These are phyloP conservation scores for Meteorus colon DNA, from an alignment of 2,888 invertebrate species.

Conservation along the genomic window DNA sequence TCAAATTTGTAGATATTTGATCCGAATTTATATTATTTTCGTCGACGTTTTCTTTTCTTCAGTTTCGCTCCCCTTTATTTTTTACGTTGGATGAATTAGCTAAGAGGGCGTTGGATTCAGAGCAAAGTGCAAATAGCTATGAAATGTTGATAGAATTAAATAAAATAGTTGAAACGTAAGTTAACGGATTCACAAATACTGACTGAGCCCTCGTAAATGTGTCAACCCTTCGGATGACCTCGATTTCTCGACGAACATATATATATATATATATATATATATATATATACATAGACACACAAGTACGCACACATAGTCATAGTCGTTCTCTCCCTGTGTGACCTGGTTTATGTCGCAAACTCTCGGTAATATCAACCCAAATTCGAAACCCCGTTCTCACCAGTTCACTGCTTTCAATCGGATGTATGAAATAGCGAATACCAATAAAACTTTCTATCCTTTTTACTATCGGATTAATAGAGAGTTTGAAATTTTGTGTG, in stretches of 20 bases:
- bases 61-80: background rate
- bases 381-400: background rate
- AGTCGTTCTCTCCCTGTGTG: background rate
- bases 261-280: background rate
- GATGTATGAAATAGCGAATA: background rate
- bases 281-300: background rate
- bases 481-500: background rate
- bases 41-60: background rate
- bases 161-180: background rate
- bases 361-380: background rate
- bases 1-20: background rate
- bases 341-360: background rate
- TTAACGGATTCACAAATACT: background rate
- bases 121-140: background rate
- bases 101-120: background rate
- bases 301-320: background rate
- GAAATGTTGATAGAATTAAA: background rate
- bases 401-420: background rate
- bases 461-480: background rate
- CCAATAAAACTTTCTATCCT: background rate
- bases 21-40: background rate
- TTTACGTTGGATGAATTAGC: background rate
- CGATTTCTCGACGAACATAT: background rate
- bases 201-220: background rate
- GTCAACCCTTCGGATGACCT: conserved; percentile 3